These are phyloP conservation scores for Tillus elongatus DNA, from an alignment of 2,888 invertebrate genomes.

Conservation along the genomic window DNA sequence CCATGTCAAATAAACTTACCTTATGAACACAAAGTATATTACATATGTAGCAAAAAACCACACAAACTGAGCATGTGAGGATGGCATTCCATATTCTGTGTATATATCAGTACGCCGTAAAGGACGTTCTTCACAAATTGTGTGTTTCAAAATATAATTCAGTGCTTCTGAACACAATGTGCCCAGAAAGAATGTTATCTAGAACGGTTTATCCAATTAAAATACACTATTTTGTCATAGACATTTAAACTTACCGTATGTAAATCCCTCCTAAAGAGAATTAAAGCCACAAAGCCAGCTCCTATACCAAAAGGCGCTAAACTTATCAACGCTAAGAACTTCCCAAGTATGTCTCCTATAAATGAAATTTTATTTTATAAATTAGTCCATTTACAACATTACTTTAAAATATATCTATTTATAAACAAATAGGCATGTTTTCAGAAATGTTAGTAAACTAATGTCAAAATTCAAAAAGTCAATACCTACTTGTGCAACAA, in stretches of 20 bases:
- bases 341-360: slow-evolving; percentile 77
- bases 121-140: slow-evolving; percentile 74
- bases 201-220: no score
- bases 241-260: slow-evolving; percentile 78
- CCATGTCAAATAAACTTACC: slow-evolving; percentile 49
- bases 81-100: slow-evolving; percentile 84
- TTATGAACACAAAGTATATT: slow-evolving; percentile 74
- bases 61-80: slow-evolving; percentile 83
- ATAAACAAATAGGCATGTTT: no score
- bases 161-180: slow-evolving; percentile 66
- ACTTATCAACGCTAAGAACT: slow-evolving; percentile 72
- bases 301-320: slow-evolving; percentile 75
- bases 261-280: slow-evolving; percentile 80
- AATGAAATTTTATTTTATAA: slow-evolving; percentile 27
- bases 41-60: slow-evolving; percentile 86
- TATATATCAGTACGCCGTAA: slow-evolving; percentile 56
- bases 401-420: no score
- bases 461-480: slow-evolving; percentile 11
- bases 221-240: slow-evolving; percentile 10
- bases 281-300: slow-evolving; percentile 72
- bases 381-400: no score
- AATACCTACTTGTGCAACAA: no score
- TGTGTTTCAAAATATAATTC: slow-evolving; percentile 72
- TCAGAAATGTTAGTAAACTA: slow-evolving; percentile 16
- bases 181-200: slow-evolving; percentile 81